These are phyloP conservation scores for Nomada flava DNA, from an alignment of 2,888 invertebrate species.

Conservation along the genomic window DNA sequence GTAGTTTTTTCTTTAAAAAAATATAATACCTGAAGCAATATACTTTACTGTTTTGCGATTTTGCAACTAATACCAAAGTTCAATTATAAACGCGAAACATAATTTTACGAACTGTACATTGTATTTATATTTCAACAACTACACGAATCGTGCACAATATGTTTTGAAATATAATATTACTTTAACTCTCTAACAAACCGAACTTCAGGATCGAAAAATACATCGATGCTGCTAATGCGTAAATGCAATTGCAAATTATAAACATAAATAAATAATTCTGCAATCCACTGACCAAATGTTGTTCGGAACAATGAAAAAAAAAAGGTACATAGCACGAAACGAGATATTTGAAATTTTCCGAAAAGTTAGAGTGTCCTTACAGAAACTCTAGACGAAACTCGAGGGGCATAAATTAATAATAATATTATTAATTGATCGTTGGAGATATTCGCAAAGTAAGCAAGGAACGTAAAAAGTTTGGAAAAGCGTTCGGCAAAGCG, in stretches of 20 bases:
- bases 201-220: neutral
- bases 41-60: too few relatives aligned
- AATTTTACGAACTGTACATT: conserved; percentile 1
- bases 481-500: conserved; percentile 20
- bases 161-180: conserved; percentile 28
- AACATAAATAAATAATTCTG: neutral
- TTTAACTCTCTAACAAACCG: neutral
- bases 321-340: neutral
- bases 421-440: neutral
- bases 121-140: neutral
- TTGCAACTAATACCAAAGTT: neutral
- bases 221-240: neutral
- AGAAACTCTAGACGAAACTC: neutral
- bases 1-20: too few relatives aligned
- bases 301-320: neutral
- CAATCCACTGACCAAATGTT: conserved; percentile 3
- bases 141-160: conserved; percentile 19
- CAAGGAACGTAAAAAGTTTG: too few relatives aligned
- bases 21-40: too few relatives aligned
- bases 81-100: neutral
- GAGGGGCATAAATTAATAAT: neutral
- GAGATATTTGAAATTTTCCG: neutral
- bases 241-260: neutral
- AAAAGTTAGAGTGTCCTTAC: neutral
- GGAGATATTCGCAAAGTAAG: neutral